Base-by-base conservation (phyloP, 2,797 vertebrate genomes). In the Pampus argenteus region DNA sequence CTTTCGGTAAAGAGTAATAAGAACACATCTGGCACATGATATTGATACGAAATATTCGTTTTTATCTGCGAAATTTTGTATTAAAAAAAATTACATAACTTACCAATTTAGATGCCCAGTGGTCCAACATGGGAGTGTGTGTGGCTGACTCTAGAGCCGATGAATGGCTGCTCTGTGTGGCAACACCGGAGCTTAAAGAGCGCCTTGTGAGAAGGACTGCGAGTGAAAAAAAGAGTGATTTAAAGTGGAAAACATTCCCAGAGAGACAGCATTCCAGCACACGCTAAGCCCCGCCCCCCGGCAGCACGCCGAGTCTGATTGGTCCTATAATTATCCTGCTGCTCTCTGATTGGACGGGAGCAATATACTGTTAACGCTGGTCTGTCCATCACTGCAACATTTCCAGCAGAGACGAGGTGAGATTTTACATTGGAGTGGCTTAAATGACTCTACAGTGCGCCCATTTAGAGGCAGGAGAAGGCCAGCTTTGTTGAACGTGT, bases 121-220 rank as follows among this genome's bases (percentile, higher is more conserved):
- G 91, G 91, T 92, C 87, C 76, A 87, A 91, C 89, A 91, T 91
- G 90, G 89, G 90, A 93, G 91, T 94, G 92, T 89, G 92, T 92
- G 88, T 88, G 90, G 88, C 91, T 92, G 90, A 86, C 85, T 90
- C 92, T 87, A 79, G 86, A 84, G 89, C 85, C 90, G 88, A 94
- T 95, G 94, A 95, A 95, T 95, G 93, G 94, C 87, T 85, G 92
- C 94, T 95, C 95, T 95, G 94, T 95, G 93, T 95, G 91, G 91
- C 88, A 86, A 90, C 92, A 89, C 87, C 88, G 89, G 82, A 89
- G 90, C 94, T 95, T 95, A 95, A 95, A 95, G 95, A 94, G 92
- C 90, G 92, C 93, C 93, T 95, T 95, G 94, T 95, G 92, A 93
- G 92, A 83, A 81, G 90, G 85, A 92, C 90, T 84, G 88, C 78